phyloP scores from a whole-genome alignment of 2,888 invertebrate genomes.

The Dendrolimus houi region DNA sequence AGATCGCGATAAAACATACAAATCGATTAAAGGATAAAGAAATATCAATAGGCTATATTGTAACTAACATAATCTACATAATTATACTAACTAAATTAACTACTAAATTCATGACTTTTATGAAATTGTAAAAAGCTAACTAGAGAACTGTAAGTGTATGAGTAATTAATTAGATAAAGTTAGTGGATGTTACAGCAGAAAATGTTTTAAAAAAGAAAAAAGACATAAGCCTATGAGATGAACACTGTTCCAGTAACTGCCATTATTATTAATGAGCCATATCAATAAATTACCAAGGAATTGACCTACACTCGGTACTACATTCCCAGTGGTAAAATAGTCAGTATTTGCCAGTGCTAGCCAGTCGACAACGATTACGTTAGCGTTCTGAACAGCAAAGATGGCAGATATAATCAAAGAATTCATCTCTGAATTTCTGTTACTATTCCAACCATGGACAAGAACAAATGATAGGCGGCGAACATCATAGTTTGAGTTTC shows the following conservation, averaged over 20 bases:
- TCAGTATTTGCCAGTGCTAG: slow-evolving; percentile 24
- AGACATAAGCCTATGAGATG: slow-evolving; percentile 54
- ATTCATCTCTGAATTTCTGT: slow-evolving; percentile 37
- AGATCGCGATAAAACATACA: too few relatives aligned
- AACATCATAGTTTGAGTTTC: slow-evolving; percentile 33
- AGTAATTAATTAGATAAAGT: too few relatives aligned
- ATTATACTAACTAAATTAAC: too few relatives aligned
- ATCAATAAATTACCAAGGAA: too few relatives aligned
- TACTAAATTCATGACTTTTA: too few relatives aligned
- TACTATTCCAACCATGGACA: slow-evolving; percentile 52
- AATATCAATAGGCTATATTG: too few relatives aligned
- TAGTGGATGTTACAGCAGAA: too few relatives aligned
- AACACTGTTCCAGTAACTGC: slow-evolving; percentile 47
- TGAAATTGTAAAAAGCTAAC: too few relatives aligned
- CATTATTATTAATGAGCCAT: slow-evolving; percentile 19
- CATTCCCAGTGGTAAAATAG: slow-evolving; percentile 25
- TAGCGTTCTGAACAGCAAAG: slow-evolving; percentile 34
- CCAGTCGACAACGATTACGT: slow-evolving; percentile 56
- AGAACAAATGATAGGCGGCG: slow-evolving; percentile 36
- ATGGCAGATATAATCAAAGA: slow-evolving; percentile 36
- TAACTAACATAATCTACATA: too few relatives aligned
- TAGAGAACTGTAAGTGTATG: slow-evolving; percentile 12
- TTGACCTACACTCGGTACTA: too few relatives aligned
- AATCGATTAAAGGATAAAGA: too few relatives aligned
- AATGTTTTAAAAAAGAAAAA: too few relatives aligned